Evolutionary conservation across 2,888 invertebrate species (phyloP).

Genomic region (Phyllotreta cruciferae): DNA sequence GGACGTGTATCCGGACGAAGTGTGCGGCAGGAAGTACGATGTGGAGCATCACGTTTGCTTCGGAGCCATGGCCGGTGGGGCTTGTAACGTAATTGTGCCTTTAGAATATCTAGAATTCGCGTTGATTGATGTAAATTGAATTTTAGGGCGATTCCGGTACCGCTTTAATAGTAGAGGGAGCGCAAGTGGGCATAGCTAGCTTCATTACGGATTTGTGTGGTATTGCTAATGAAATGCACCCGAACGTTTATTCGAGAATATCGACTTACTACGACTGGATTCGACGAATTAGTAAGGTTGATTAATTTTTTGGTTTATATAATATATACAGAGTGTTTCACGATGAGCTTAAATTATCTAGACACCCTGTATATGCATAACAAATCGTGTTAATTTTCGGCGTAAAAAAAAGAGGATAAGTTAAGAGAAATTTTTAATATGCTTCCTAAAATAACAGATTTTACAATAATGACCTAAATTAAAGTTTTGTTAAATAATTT

Average conservation of each 20-base stretch:
- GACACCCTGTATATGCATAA: no score
- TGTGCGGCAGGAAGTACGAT: constrained; percentile 40
- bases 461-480: constrained; percentile 1
- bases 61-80: constrained; percentile 45
- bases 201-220: constrained; percentile 46
- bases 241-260: constrained; percentile 40
- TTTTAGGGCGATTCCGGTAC: constrained; percentile 46
- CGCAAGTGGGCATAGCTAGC: constrained; percentile 45
- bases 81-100: constrained; percentile 43
- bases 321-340: no score
- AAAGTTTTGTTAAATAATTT: constrained; percentile 12
- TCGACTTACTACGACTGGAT: constrained; percentile 39
- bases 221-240: constrained; percentile 40
- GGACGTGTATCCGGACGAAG: constrained; percentile 43
- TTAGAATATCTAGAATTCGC: background rate
- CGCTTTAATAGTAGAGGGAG: constrained; percentile 41
- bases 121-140: background rate
- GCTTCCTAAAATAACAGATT: constrained; percentile 17
- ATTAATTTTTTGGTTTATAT: no score
- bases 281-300: background rate
- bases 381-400: no score
- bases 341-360: no score
- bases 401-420: no score
- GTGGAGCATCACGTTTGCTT: constrained; percentile 45
- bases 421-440: no score